Base-by-base conservation (phyloP, 2,113 vertebrate genomes). In the Centropus bengalensis region DNA sequence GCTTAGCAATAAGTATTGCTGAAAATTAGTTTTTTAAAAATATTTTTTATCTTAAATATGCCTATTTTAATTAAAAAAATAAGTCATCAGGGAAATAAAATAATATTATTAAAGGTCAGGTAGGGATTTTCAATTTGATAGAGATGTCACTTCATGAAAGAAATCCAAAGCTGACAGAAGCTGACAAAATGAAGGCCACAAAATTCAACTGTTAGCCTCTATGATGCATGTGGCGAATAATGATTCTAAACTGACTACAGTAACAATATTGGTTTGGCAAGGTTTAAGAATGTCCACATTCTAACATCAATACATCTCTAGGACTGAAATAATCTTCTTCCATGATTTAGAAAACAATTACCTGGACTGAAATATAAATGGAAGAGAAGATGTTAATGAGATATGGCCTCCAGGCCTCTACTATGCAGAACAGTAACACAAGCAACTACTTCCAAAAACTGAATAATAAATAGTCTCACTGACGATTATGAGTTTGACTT, bases 31-130 rank as follows among this genome's bases (percentile, higher is more conserved):
- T 76, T 81, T 87, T 82, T 1, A 19, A 87, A 93, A 88, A 64
- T 77, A 93, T 23, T 4, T 20, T n/a, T 76, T 67, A 5, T 86
- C 86, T 94, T 74, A 81, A 83, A 71, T 54, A 86, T 33, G 36
- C 14, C 13, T 66, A 27, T 59, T 79, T 86, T n/a, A 94, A 94
- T 95, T 91, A 86, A 88, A 92, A 92, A 77, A 82, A 30, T 14
- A 87, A 74, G 10, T 83, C 95, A 58, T 36, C 1, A 0, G 94
- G 93, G 94, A 95, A 95, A 91, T 81, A 86, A 21, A 59, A 69
- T 5, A 75, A 66, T 91, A 69, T 84, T 3, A 91, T 90, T 95
- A 96, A 83, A 78, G n/a, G 40, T n/a, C 75, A 9, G 7, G 19
- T n/a, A 71, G 44, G 32, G 64, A 83, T 64, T 95, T 95, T 95